Conservation (phyloP, 2,888 invertebrate genomes). For the Tolmerus cingulatus region DNA sequence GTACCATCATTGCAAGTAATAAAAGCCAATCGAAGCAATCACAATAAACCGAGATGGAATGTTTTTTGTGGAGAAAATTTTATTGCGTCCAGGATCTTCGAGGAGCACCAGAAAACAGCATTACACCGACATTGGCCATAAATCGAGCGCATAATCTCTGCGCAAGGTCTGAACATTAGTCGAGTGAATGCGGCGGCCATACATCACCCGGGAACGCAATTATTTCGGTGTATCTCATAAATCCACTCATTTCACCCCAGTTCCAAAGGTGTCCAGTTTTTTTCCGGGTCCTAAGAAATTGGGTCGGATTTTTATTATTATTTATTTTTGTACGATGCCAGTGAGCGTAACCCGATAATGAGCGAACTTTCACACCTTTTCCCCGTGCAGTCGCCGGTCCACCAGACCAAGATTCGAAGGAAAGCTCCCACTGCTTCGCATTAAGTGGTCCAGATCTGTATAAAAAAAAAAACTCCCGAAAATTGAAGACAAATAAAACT, state of each 20-base stretch:
- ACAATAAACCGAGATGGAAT: background rate
- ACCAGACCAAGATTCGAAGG: background rate
- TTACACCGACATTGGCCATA: background rate
- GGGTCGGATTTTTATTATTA: background rate
- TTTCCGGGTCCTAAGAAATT: background rate
- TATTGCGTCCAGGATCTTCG: background rate
- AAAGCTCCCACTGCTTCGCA: background rate
- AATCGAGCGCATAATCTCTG: background rate
- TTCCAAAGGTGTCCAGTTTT: background rate
- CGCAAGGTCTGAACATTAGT: background rate
- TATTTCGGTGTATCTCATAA: background rate
- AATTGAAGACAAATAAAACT: background rate
- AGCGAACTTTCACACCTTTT: conserved; percentile 33
- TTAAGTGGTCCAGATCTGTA: background rate
- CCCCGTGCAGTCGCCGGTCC: background rate
- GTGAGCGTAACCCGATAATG: conserved; percentile 15
- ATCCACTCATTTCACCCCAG: background rate
- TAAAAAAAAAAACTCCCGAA: background rate
- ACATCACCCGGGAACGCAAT: background rate
- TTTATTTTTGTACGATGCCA: background rate
- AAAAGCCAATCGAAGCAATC: background rate
- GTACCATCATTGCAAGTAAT: background rate
- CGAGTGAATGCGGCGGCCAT: background rate
- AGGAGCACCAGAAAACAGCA: background rate
- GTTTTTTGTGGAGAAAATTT: background rate